These are phyloP conservation scores for Trachythela sp. DNA, from an alignment of 64 coral and sea anemone genomes.

Conservation along the genomic window DNA sequence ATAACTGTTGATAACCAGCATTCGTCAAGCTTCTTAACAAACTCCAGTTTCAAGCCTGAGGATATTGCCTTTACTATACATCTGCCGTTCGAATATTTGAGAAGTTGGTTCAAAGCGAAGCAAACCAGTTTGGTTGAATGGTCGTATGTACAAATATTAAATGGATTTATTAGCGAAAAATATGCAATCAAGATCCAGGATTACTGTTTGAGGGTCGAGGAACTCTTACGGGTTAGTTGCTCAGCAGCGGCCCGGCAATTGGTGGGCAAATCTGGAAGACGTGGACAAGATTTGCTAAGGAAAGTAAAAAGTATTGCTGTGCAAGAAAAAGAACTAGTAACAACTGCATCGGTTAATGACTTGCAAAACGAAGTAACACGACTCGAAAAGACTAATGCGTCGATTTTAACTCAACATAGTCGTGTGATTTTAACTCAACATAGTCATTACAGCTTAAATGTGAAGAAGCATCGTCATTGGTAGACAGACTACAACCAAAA, in stretches of 20 bases:
- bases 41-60: background rate
- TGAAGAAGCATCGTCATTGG: too few relatives aligned
- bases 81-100: background rate
- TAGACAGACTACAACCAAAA: too few relatives aligned
- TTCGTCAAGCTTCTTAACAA: background rate
- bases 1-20: background rate
- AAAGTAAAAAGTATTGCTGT: background rate
- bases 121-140: background rate
- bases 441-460: too few relatives aligned
- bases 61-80: background rate
- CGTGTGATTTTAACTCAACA: too few relatives aligned
- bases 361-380: background rate
- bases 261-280: background rate
- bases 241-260: background rate
- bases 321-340: background rate
- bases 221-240: background rate
- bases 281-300: background rate
- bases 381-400: background rate
- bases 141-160: background rate
- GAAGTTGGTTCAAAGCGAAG: background rate
- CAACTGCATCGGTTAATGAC: background rate
- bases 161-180: background rate
- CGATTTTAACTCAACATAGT: too few relatives aligned
- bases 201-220: background rate
- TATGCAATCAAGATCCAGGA: background rate